Percentiles rank a stretch among this genome's conserved stretches.
phyloP scores from a whole-genome alignment of 2,797 vertebrate genomes.

The Steatocranus sp. region DNA sequence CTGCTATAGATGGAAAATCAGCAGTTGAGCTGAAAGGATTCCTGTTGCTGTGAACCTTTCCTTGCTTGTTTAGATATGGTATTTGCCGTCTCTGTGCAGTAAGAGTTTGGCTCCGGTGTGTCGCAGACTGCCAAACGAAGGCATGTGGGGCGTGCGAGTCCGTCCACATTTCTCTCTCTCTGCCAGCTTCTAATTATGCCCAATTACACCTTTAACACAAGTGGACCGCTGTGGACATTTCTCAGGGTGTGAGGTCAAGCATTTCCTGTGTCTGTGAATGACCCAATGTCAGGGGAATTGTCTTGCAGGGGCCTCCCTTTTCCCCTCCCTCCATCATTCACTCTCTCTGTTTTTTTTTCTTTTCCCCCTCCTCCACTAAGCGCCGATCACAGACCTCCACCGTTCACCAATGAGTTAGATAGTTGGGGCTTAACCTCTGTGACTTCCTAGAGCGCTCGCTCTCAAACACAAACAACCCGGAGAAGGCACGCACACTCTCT shows the following conservation, averaged over 20 bases:
- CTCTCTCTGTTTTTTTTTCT: constrained; percentile 34
- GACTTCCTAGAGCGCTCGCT: constrained; percentile 29
- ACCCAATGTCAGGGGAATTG: constrained; percentile 68
- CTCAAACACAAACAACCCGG: constrained; percentile 59
- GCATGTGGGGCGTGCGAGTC: constrained; percentile 46
- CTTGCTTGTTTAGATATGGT: constrained; percentile 45
- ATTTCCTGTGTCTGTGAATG: constrained; percentile 78
- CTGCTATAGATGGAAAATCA: constrained; percentile 5
- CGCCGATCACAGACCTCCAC: constrained; percentile 50
- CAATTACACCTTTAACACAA: constrained; percentile 80
- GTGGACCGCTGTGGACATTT: constrained; percentile 70
- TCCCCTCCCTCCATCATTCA: constrained; percentile 56
- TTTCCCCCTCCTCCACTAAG: constrained; percentile 58
- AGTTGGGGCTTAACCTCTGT: constrained; percentile 60
- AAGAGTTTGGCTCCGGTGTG: constrained; percentile 54
- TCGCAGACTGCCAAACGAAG: constrained; percentile 49
- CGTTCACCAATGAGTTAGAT: constrained; percentile 56
- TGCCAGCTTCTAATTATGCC: constrained; percentile 75
- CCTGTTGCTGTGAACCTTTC: constrained; percentile 52
- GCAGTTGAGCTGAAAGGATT: constrained; percentile 47
- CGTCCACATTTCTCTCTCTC: constrained; percentile 52
- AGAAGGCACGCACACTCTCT: constrained; percentile 19
- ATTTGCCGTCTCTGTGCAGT: constrained; percentile 57
- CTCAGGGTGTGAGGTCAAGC: constrained; percentile 76
- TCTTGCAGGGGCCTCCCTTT: constrained; percentile 53